A percentile compares a stretch with the other conserved stretches of the same genome.
Conservation (phyloP, 2,888 invertebrate species). For the Iphiclides podalirius region DNA sequence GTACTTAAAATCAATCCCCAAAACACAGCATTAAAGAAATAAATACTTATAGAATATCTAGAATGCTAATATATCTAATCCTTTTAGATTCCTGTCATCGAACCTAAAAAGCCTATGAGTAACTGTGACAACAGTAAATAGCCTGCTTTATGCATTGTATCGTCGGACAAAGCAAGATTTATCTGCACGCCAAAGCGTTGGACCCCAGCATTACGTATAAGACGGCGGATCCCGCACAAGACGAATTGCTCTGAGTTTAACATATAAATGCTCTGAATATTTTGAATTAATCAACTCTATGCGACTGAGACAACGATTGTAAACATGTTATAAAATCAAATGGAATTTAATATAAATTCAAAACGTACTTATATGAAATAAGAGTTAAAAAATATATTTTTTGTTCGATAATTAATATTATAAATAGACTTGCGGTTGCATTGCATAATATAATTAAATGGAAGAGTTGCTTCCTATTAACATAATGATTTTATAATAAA, state of each 20-base stretch:
- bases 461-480: no score
- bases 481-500: no score
- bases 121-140: constrained; percentile 30
- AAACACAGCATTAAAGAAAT: no score
- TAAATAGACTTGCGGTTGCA: no score
- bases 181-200: constrained; percentile 32
- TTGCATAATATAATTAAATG: no score
- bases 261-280: constrained; percentile 10
- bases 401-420: neutral
- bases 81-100: no score
- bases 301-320: neutral
- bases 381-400: no score
- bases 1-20: no score
- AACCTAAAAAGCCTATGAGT: neutral
- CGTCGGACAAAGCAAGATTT: constrained; percentile 66
- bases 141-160: constrained; percentile 59
- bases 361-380: neutral
- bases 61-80: neutral
- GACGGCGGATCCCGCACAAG: constrained; percentile 11
- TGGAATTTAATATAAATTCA: neutral
- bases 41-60: neutral
- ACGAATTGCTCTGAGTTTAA: constrained; percentile 11
- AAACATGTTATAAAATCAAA: neutral
- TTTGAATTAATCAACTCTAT: neutral
- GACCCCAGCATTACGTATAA: constrained; percentile 10